Base-by-base conservation (phyloP, 2,888 invertebrate genomes). In the Pteria penguin region DNA sequence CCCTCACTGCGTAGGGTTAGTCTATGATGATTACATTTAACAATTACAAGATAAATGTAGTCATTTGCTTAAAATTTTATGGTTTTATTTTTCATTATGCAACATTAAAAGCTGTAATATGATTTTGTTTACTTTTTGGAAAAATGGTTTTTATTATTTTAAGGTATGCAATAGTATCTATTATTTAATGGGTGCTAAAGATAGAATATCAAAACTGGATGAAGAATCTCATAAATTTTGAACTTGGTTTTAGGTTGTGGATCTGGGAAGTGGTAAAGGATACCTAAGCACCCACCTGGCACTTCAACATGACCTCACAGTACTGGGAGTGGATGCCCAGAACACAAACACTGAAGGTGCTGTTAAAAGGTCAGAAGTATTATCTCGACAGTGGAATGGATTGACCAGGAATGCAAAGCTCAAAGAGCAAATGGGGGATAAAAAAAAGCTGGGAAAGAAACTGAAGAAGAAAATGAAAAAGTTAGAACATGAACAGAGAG, bases 241-340 rank as follows among this genome's bases (percentile, higher is more conserved):
- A n/a, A n/a, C n/a, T n/a, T n/a, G n/a, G n/a, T 60, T 80, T 4
- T 94, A 94, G 91, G 93, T 96, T 55, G 93, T 97, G 22, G 98
- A 98, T 90, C 95, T 96, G 57, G 98, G 98, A 0, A 97, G 97
- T 87, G 98, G 98, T 0, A 96, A 96, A 89, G 98, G 97, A 0
- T 96, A 97, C 91, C 93, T 97, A 52, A 95, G 96, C 57, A 95
- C 95, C 0, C 94, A 95, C 14, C 90, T 98, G 63, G 94, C 95
- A 0, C 93, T 96, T 3, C 94, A 95, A 76, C 94, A 96, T 91
- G 91, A 93, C 31, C 92, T 96, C 72, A 95, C 95, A 54, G 96
- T 97, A 29, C 93, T 98, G 18, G 97, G 97, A 0, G 94, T 98
- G 0, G 98, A 98, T 92, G 95, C 95, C 8, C 95, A 95, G 26